phyloP scores from a whole-genome alignment of 1,140 invertebrate genomes.

The Amphibalanus amphitrite region DNA sequence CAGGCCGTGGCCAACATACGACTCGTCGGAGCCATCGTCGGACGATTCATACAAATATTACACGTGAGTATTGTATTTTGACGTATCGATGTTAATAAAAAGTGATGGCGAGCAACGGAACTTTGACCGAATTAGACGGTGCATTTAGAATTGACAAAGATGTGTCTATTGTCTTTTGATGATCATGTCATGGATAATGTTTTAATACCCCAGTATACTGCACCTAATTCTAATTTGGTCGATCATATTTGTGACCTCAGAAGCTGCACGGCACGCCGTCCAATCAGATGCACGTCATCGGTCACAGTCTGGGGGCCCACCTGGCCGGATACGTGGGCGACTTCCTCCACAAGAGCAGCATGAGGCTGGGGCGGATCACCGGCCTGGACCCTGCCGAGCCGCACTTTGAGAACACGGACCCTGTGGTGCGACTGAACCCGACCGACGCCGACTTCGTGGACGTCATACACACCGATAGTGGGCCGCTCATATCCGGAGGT shows the following conservation, averaged over 20 bases:
- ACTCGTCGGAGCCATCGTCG: constrained; percentile 60
- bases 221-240: no score
- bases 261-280: constrained; percentile 30
- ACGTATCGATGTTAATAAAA: no score
- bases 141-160: no score
- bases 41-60: constrained; percentile 40
- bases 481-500: constrained; percentile 57
- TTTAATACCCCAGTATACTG: no score
- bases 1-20: constrained; percentile 82
- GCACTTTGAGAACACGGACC: constrained; percentile 64
- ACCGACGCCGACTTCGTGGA: constrained; percentile 71
- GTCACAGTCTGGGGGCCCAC: constrained; percentile 76
- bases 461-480: constrained; percentile 69
- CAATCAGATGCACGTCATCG: constrained; percentile 53
- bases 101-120: no score
- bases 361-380: constrained; percentile 45
- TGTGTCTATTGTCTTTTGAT: no score
- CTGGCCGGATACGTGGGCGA: constrained; percentile 64
- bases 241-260: constrained; percentile 19
- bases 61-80: no score
- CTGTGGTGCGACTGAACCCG: constrained; percentile 62
- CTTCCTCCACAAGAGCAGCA: constrained; percentile 42
- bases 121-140: no score
- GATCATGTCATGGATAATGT: no score
- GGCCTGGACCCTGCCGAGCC: constrained; percentile 84